These are phyloP conservation scores for Virgularia gustaviana DNA, from an alignment of 92 coral and sea anemone genomes.

Conservation along the genomic window DNA sequence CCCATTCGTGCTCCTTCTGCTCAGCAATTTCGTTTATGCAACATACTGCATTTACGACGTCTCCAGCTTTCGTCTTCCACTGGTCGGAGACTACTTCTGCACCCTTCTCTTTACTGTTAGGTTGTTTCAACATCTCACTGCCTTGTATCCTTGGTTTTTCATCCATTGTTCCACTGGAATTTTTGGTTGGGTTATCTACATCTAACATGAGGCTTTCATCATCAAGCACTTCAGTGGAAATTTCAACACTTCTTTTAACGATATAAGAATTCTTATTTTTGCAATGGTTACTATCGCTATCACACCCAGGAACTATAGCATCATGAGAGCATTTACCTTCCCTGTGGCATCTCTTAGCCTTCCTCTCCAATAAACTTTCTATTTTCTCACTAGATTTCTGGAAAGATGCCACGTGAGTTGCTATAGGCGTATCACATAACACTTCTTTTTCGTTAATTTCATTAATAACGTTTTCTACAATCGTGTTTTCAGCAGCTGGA, in stretches of 20 bases:
- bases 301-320: not conserved
- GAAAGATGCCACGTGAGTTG: no score
- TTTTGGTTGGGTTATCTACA: not conserved
- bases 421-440: no score
- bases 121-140: no score
- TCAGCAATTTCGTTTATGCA: not conserved
- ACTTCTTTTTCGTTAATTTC: no score
- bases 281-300: not conserved
- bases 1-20: no score
- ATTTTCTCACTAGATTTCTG: not conserved
- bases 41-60: not conserved
- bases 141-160: not conserved
- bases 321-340: not conserved
- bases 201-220: slow-evolving; percentile 1
- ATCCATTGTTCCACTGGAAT: not conserved
- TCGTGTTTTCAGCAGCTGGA: no score
- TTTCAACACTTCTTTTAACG: slow-evolving; percentile 12
- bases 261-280: slow-evolving; percentile 21
- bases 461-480: no score
- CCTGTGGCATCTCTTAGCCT: slow-evolving; percentile 6
- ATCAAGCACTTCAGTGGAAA: slow-evolving; percentile 4
- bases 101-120: no score
- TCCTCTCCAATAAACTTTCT: slow-evolving; percentile 3
- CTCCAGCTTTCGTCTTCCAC: not conserved
- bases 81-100: no score